These are phyloP conservation scores for Temnothorax nylanderi DNA, from an alignment of 1,140 invertebrate genomes.

Conservation along the genomic window DNA sequence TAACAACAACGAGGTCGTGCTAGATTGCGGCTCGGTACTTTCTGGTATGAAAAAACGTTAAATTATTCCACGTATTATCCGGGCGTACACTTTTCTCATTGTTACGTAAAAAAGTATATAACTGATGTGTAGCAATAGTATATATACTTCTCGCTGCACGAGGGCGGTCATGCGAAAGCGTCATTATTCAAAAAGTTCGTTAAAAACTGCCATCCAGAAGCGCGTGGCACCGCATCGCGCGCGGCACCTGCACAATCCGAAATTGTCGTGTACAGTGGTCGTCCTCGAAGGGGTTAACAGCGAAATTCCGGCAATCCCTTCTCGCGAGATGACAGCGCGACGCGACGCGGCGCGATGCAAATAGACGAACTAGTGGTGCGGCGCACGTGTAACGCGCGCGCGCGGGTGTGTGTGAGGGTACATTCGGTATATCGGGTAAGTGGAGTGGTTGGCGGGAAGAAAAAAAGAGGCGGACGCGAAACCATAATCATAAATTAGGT, in stretches of 20 bases:
- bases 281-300: constrained; percentile 54
- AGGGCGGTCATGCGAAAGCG: constrained; percentile 28
- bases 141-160: constrained; percentile 41
- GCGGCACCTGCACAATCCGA: constrained; percentile 31
- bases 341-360: constrained; percentile 58
- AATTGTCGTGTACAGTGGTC: constrained; percentile 33
- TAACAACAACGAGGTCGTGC: constrained; percentile 32
- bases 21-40: constrained; percentile 4
- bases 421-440: constrained; percentile 70
- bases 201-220: constrained; percentile 40
- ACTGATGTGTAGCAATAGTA: constrained; percentile 19
- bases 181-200: constrained; percentile 57
- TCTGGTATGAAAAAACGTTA: constrained; percentile 4
- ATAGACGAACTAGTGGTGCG: constrained; percentile 61
- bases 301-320: constrained; percentile 65
- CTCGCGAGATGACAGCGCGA: constrained; percentile 68
- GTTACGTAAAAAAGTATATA: constrained; percentile 32
- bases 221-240: background rate
- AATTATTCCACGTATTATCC: constrained; percentile 32
- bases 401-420: background rate
- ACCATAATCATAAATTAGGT: constrained; percentile 83
- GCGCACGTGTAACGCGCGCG: constrained; percentile 25
- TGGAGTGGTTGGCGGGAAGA: constrained; percentile 69
- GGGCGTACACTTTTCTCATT: constrained; percentile 26
- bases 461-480: constrained; percentile 69